phyloP scores from a whole-genome alignment of 53 echinoderm and acorn worm genomes.

The Patiria pectinifera region DNA sequence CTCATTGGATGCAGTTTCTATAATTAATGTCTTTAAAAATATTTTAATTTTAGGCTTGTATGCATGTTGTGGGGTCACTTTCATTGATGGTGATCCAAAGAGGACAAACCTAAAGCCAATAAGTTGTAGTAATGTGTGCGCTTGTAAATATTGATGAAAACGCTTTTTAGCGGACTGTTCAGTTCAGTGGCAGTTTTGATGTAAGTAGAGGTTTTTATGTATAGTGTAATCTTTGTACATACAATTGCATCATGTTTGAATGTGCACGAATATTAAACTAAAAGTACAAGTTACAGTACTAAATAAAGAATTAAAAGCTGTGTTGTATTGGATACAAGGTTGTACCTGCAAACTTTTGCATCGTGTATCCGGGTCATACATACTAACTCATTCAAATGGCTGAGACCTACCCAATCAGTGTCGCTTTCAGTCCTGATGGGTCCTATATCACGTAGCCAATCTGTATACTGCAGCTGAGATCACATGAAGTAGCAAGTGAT shows the following conservation, averaged over 20 bases:
- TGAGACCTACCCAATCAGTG: too few relatives aligned
- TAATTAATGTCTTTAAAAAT: too few relatives aligned
- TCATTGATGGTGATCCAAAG: neutral
- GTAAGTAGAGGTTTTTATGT: conserved; percentile 10
- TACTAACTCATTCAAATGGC: too few relatives aligned
- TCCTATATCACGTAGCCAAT: too few relatives aligned
- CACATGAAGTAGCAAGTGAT: too few relatives aligned
- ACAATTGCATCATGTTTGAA: conserved; percentile 58
- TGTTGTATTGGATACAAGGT: too few relatives aligned
- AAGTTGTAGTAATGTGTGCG: neutral
- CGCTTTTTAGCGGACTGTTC: neutral
- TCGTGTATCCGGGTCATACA: too few relatives aligned
- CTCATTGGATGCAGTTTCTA: too few relatives aligned
- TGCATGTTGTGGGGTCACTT: neutral
- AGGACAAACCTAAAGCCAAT: neutral
- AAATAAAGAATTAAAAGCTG: neutral
- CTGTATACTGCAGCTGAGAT: too few relatives aligned
- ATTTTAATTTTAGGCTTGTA: neutral
- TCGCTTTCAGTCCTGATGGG: too few relatives aligned
- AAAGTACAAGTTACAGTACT: conserved; percentile 3
- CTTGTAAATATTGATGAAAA: neutral
- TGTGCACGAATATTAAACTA: conserved; percentile 2
- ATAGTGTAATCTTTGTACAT: conserved; percentile 53
- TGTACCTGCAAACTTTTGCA: too few relatives aligned
- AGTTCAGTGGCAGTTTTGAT: neutral